phyloP scores from a whole-genome alignment of 2,113 vertebrate genomes.

The Corydoras sp. region DNA sequence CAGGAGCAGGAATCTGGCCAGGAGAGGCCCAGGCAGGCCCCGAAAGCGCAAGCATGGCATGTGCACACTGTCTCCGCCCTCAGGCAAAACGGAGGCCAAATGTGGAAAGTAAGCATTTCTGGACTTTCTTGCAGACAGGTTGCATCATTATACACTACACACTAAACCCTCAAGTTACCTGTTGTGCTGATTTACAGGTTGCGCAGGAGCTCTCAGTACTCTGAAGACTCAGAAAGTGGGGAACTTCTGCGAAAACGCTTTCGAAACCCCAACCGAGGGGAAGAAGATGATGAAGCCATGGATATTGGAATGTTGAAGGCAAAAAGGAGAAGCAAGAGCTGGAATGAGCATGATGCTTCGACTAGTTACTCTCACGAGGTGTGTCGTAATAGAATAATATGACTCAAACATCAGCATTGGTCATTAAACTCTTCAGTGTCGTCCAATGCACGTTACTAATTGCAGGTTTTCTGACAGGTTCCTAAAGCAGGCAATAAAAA shows the following conservation, averaged over 20 bases:
- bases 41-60: constrained; percentile 88
- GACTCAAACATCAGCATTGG: not conserved
- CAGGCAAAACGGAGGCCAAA: constrained; percentile 80
- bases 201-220: constrained; percentile 76
- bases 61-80: constrained; percentile 69
- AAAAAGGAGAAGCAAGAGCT: constrained; percentile 77
- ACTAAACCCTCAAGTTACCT: constrained; percentile 5
- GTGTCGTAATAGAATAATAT: constrained; percentile 26
- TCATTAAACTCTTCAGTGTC: not conserved
- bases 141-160: not conserved
- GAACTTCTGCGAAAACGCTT: constrained; percentile 79
- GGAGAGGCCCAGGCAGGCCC: constrained; percentile 90
- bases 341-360: constrained; percentile 75
- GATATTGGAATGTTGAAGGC: constrained; percentile 65
- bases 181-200: constrained; percentile 62
- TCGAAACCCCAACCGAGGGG: constrained; percentile 70
- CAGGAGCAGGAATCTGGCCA: constrained; percentile 81
- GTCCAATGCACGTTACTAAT: not conserved
- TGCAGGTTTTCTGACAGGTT: constrained; percentile 48
- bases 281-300: constrained; percentile 72
- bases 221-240: constrained; percentile 84
- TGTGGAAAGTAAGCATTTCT: constrained; percentile 78
- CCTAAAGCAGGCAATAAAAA: constrained; percentile 78
- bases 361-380: constrained; percentile 81
- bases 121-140: not conserved